These are phyloP conservation scores for Galleria mellonella DNA, from an alignment of 1,140 invertebrate species.

Conservation along the genomic window DNA sequence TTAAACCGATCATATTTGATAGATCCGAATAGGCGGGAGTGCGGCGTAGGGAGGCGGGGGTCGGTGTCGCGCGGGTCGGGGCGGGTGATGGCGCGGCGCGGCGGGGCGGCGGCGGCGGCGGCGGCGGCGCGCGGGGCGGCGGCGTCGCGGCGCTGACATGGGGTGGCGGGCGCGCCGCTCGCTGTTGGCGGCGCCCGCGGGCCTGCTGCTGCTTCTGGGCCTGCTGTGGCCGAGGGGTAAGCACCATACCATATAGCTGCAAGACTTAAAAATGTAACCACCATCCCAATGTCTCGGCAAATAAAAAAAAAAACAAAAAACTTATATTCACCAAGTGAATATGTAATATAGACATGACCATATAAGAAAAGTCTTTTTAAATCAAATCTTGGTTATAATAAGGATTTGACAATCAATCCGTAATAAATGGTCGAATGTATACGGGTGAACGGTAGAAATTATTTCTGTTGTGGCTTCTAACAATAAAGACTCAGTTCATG, in stretches of 20 bases:
- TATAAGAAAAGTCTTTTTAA: too few species aligned
- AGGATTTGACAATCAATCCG: too few species aligned
- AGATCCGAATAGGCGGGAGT: conserved; percentile 52
- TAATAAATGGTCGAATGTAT: too few species aligned
- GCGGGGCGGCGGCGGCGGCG: conserved; percentile 34
- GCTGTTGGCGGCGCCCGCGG: conserved; percentile 63
- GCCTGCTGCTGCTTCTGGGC: conserved; percentile 63
- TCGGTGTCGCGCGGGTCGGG: conserved; percentile 40
- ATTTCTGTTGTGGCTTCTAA: too few species aligned
- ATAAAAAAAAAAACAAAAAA: too few species aligned
- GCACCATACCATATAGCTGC: background rate
- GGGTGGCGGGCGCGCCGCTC: conserved; percentile 60
- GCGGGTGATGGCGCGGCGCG: conserved; percentile 47
- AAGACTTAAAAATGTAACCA: background rate
- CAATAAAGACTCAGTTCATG: too few species aligned
- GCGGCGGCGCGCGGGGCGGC: conserved; percentile 43
- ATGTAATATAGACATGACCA: too few species aligned
- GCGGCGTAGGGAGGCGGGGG: conserved; percentile 49
- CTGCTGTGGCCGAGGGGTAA: conserved; percentile 63
- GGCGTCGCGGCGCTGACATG: conserved; percentile 65
- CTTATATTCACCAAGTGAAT: too few species aligned
- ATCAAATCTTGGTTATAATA: too few species aligned
- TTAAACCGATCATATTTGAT: conserved; percentile 54
- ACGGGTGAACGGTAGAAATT: too few species aligned
- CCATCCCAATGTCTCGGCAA: background rate